These are phyloP conservation scores for Phaonia tiefii DNA, from an alignment of 2,888 invertebrate genomes.

Conservation along the genomic window DNA sequence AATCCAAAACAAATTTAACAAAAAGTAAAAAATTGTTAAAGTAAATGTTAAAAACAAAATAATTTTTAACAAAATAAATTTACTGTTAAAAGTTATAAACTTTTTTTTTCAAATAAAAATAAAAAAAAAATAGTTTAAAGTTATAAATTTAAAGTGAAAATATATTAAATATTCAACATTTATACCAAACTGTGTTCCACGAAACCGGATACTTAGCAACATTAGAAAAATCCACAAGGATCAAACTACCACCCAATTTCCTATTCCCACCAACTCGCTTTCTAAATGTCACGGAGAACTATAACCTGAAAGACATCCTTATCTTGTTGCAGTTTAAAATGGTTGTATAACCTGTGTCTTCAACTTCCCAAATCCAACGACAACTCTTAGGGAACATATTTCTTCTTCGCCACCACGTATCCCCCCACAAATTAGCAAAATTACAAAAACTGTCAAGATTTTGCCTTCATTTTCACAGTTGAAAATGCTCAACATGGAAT, in stretches of 20 bases:
- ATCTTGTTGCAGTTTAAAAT: slow-evolving; percentile 1
- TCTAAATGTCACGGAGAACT: no score
- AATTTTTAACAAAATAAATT: no score
- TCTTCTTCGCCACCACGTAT: neutral
- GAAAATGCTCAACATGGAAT: slow-evolving; percentile 81
- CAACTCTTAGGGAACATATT: neutral
- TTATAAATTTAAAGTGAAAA: no score
- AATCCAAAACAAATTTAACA: slow-evolving; percentile 13
- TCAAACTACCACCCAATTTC: no score
- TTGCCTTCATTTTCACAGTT: slow-evolving; percentile 77
- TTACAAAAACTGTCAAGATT: slow-evolving; percentile 73
- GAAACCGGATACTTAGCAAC: no score
- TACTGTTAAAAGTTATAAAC: neutral
- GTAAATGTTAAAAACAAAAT: no score
- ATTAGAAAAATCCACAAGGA: no score
- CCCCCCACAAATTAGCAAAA: slow-evolving; percentile 21
- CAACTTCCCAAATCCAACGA: neutral
- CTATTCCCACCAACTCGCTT: no score
- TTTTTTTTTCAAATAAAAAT: neutral
- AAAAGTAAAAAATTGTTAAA: no score
- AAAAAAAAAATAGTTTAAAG: slow-evolving; percentile 13
- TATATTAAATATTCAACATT: no score
- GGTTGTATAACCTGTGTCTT: neutral
- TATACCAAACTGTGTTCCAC: no score
- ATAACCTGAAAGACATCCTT: no score